Evolutionary conservation across 2,888 invertebrate species (phyloP), one percentile per base, ranked within the genome.

Genomic region (Pimpla rufipes): DNA sequence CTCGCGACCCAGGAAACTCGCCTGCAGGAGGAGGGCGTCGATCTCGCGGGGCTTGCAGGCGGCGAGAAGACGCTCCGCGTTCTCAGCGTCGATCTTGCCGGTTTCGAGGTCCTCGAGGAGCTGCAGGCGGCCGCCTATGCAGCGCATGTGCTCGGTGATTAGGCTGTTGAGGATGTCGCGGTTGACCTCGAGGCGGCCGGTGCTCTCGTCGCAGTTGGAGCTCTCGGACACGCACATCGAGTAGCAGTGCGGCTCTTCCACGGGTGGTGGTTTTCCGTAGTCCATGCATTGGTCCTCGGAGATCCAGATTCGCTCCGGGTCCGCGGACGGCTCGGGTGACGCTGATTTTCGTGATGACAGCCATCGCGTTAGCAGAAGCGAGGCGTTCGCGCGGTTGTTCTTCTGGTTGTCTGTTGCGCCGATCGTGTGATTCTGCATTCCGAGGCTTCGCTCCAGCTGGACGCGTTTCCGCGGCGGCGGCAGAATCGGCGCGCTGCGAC

Each of bases 191-290:
- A 94, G 82, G 59, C 90, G 95, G 93, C 85, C 92, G 73, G 81
- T 91, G 84, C 84, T 92, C 85, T 90, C 89, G 7, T 90, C 91
- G 91, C 96, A 96, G 5, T 40, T 59, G 90, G 97, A 97, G 93
- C 96, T 97, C 92, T 97, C 97, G 94, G 97, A 97, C 94, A 97
- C 95, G 92, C 96, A 96, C 87, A 97, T 96, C 59, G 96, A 96
- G 93, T 96, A 92, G 73, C 91, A 91, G 29, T 91, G 89, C 0
- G 92, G 90, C 57, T 92, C 96, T 93, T 97, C 97, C 80, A 97
- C 96, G 40, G 97, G 97, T 8, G 97, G 97, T 18, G 97, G 96
- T 50, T 96, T 96, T 79, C 97, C 97, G 89, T 96, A 96, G 92
- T 97, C 96, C 94, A 97, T 96, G 93, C 96, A 96, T 13, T 85